phyloP scores from a whole-genome alignment of 1,140 invertebrate species.

The Ylistrum balloti region DNA sequence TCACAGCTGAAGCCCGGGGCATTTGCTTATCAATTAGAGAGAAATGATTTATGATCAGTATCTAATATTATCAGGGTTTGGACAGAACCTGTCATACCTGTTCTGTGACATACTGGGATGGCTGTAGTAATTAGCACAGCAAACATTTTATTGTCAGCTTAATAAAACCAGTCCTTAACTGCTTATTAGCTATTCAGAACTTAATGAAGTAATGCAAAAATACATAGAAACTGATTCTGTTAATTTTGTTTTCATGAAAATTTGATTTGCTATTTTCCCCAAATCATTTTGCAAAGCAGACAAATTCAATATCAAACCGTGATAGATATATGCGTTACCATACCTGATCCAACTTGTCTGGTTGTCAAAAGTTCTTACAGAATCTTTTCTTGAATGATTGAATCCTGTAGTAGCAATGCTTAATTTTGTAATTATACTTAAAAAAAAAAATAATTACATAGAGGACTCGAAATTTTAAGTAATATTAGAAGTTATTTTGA shows the following conservation, averaged over 20 bases:
- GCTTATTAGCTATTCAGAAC: background rate
- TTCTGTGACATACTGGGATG: background rate
- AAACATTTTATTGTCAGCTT: background rate
- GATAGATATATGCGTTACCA: background rate
- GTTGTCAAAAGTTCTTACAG: too few species aligned
- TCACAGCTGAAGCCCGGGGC: background rate
- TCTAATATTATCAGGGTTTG: background rate
- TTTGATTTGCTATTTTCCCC: background rate
- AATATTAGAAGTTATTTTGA: background rate
- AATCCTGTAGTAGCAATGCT: background rate
- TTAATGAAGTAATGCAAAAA: background rate
- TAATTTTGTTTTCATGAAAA: background rate
- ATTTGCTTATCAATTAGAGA: constrained; percentile 29
- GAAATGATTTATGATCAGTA: constrained; percentile 22
- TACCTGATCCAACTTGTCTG: too few species aligned
- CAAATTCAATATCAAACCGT: background rate
- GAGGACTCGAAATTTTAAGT: background rate
- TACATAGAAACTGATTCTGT: background rate
- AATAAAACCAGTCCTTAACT: background rate
- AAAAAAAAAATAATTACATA: background rate
- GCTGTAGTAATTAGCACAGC: background rate
- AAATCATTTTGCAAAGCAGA: background rate
- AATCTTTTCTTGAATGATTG: too few species aligned
- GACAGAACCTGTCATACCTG: constrained; percentile 19
- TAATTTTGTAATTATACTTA: background rate